phyloP scores from a whole-genome alignment of 2,113 vertebrate genomes.

The Pyxicephalus adspersus region DNA sequence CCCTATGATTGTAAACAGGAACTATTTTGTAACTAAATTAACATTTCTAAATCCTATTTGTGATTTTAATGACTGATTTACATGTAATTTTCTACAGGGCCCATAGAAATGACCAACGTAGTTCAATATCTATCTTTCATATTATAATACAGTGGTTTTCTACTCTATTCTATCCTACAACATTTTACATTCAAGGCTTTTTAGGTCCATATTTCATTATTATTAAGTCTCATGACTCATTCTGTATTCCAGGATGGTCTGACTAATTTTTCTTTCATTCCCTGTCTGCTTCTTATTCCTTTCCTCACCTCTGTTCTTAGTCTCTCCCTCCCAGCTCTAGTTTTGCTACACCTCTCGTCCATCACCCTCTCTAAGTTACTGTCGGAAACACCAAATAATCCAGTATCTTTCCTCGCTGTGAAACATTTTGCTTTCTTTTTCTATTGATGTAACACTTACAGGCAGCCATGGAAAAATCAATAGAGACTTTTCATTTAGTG shows the following conservation, averaged over 20 bases:
- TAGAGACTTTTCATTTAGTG: conserved; percentile 88
- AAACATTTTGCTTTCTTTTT: conserved; percentile 94
- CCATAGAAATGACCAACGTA: too few relatives aligned
- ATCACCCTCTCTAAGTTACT: conserved; percentile 78
- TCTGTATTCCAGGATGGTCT: background rate
- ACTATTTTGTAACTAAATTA: too few relatives aligned
- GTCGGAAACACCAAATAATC: conserved; percentile 70
- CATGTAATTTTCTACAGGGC: too few relatives aligned
- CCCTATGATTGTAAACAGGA: too few relatives aligned
- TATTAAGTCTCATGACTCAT: background rate
- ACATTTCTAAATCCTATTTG: too few relatives aligned
- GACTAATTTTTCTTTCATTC: background rate
- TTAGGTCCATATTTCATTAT: background rate
- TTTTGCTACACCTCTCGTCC: conserved; percentile 17
- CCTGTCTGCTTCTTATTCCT: background rate
- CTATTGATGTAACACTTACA: conserved; percentile 99
- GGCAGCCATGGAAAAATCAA: conserved; percentile 98
- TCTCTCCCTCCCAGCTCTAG: background rate
- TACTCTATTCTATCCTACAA: background rate
- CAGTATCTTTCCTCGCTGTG: conserved; percentile 78
- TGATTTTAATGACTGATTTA: too few relatives aligned
- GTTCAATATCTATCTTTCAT: background rate
- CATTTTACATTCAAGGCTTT: background rate
- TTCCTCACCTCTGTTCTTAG: background rate
- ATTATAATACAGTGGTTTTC: background rate